These are phyloP conservation scores for Antheraea assamensis DNA, from an alignment of 2,888 invertebrate species.

Conservation along the genomic window DNA sequence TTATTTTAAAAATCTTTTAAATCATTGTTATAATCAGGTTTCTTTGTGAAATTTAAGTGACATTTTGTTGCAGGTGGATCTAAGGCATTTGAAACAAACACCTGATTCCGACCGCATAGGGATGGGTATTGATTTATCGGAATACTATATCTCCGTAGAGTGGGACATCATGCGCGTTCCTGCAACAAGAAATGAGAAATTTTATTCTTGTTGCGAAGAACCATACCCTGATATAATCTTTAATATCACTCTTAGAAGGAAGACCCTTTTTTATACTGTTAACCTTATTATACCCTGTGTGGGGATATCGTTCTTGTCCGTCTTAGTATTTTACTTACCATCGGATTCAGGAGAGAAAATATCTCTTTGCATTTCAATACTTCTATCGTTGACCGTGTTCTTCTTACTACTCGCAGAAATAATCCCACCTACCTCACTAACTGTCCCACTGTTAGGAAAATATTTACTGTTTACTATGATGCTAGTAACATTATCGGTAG, in stretches of 20 bases:
- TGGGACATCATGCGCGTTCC: slow-evolving; percentile 98
- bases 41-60: not conserved
- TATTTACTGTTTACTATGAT: slow-evolving; percentile 97
- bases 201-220: slow-evolving; percentile 98
- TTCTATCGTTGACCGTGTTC: slow-evolving; percentile 96
- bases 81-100: slow-evolving; percentile 93
- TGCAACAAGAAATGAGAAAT: slow-evolving; percentile 94
- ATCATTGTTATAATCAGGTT: not conserved
- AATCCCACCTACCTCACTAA: slow-evolving; percentile 96
- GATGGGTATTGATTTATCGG: slow-evolving; percentile 95
- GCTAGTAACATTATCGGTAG: slow-evolving; percentile 95
- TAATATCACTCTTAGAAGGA: slow-evolving; percentile 96
- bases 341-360: slow-evolving; percentile 99
- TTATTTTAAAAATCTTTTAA: no score
- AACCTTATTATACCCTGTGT: slow-evolving; percentile 98
- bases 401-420: slow-evolving; percentile 96
- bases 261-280: slow-evolving; percentile 98
- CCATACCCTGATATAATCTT: slow-evolving; percentile 99
- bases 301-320: slow-evolving; percentile 97
- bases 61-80: slow-evolving; percentile 88
- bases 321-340: slow-evolving; percentile 98
- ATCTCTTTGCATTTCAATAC: slow-evolving; percentile 96
- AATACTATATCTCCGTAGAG: slow-evolving; percentile 98
- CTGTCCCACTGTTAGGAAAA: slow-evolving; percentile 95
- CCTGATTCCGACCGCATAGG: slow-evolving; percentile 94